Evolutionary conservation across 2,888 invertebrate genomes (phyloP).

Genomic region (Eupithecia subumbrata): DNA sequence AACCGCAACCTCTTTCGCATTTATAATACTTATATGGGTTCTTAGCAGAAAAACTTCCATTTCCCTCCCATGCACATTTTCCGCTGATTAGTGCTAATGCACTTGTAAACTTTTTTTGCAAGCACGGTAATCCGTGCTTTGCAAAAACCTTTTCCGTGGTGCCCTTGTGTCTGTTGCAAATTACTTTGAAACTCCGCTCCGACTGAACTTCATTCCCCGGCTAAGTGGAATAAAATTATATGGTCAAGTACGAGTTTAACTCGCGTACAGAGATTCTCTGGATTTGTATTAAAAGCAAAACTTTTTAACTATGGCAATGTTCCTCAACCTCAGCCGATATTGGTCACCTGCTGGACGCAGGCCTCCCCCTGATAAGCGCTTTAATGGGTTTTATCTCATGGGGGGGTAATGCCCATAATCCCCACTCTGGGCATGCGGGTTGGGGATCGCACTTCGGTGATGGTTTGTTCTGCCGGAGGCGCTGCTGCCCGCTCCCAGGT

Average conservation of each 20-base stretch:
- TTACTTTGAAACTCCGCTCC: conserved; percentile 4
- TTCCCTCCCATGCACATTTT: background rate
- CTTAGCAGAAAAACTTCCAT: background rate
- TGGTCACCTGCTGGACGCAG: no score
- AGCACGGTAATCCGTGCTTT: background rate
- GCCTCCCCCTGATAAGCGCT: no score
- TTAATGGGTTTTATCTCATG: no score
- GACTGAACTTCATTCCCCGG: background rate
- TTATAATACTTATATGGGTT: background rate
- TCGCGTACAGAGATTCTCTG: background rate
- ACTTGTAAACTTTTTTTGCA: no score
- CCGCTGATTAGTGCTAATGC: background rate
- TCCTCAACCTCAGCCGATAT: no score
- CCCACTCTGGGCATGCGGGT: no score
- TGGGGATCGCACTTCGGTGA: no score
- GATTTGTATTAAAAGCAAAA: background rate
- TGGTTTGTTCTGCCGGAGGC: no score
- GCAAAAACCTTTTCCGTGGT: background rate
- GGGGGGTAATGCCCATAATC: no score
- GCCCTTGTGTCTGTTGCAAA: conserved; percentile 7
- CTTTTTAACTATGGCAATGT: background rate
- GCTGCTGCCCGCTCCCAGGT: no score
- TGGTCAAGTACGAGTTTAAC: background rate
- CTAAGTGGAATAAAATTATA: conserved; percentile 11
- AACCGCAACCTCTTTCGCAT: no score